Evolutionary conservation across 2,113 vertebrate species (phyloP).

Genomic region (Calypte anna): DNA sequence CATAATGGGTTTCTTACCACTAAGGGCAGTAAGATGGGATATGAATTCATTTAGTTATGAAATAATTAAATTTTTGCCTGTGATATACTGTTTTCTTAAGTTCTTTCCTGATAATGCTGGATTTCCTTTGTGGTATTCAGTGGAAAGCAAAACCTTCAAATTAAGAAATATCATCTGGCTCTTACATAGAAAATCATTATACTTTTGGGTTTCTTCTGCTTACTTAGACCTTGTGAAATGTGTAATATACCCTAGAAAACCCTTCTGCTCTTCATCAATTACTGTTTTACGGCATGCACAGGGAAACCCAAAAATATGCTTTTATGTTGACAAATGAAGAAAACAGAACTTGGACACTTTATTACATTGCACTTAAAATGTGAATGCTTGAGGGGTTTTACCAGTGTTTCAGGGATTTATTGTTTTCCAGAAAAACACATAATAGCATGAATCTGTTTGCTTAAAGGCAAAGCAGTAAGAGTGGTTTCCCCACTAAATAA

Average conservation of each 20-base stretch:
- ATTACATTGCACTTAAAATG: conserved; percentile 15
- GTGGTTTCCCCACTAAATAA: neutral
- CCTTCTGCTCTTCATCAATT: conserved; percentile 45
- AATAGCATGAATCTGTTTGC: neutral
- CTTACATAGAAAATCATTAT: conserved; percentile 47
- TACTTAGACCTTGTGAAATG: conserved; percentile 47
- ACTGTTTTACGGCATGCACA: conserved; percentile 49
- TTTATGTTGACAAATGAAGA: conserved; percentile 49
- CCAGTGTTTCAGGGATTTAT: neutral
- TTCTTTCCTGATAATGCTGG: neutral
- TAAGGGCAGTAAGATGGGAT: neutral
- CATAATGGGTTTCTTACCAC: neutral
- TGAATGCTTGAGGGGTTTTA: neutral
- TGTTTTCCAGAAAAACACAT: neutral
- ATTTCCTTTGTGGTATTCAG: conserved; percentile 22
- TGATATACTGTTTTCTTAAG: neutral
- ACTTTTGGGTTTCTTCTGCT: conserved; percentile 27
- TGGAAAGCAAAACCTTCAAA: conserved; percentile 36
- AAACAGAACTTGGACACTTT: conserved; percentile 14
- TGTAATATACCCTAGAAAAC: conserved; percentile 10
- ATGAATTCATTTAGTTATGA: neutral
- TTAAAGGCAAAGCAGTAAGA: neutral
- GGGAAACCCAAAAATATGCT: conserved; percentile 7
- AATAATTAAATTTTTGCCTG: neutral
- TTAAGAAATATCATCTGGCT: conserved; percentile 32